Percentiles rank a stretch among this genome's conserved stretches.
phyloP scores from a whole-genome alignment of 2,888 invertebrate species.

The Dasypolia templi region DNA sequence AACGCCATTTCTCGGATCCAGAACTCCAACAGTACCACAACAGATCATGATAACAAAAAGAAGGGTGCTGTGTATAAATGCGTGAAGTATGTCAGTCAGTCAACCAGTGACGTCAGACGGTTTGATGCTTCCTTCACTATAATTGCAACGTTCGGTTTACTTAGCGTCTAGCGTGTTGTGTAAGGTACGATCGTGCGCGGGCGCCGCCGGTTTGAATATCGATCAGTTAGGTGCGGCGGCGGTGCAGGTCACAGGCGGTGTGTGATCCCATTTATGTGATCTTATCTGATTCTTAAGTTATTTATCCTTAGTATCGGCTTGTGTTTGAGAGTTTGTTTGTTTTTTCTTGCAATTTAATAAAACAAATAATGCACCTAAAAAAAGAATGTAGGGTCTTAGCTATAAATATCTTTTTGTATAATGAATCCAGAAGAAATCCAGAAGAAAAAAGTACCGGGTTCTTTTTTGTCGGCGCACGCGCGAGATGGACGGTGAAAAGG shows the following conservation, averaged over 20 bases:
- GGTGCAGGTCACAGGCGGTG: slow-evolving; percentile 5
- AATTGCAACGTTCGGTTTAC: slow-evolving; percentile 43
- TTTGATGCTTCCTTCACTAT: slow-evolving; percentile 48
- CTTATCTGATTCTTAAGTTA: neutral
- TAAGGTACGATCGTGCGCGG: slow-evolving; percentile 58
- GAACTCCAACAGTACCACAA: neutral
- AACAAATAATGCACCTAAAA: too few relatives aligned
- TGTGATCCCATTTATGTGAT: too few relatives aligned
- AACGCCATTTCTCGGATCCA: neutral
- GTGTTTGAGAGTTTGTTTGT: neutral
- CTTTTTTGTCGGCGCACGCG: too few relatives aligned
- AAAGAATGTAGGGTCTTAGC: neutral
- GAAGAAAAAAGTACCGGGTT: too few relatives aligned
- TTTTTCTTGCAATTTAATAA: neutral
- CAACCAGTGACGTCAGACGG: slow-evolving; percentile 38
- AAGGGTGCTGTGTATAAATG: neutral
- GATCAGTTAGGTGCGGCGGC: slow-evolving; percentile 42
- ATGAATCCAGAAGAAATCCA: too few relatives aligned
- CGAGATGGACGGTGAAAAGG: too few relatives aligned
- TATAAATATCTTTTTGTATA: too few relatives aligned
- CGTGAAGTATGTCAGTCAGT: slow-evolving; percentile 48
- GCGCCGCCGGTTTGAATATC: slow-evolving; percentile 52
- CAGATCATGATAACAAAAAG: neutral
- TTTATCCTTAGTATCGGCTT: neutral
- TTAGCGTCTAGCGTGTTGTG: slow-evolving; percentile 57